These are phyloP conservation scores for Ommatoiulus sabulosus DNA, from an alignment of 2,888 invertebrate species.

Conservation along the genomic window DNA sequence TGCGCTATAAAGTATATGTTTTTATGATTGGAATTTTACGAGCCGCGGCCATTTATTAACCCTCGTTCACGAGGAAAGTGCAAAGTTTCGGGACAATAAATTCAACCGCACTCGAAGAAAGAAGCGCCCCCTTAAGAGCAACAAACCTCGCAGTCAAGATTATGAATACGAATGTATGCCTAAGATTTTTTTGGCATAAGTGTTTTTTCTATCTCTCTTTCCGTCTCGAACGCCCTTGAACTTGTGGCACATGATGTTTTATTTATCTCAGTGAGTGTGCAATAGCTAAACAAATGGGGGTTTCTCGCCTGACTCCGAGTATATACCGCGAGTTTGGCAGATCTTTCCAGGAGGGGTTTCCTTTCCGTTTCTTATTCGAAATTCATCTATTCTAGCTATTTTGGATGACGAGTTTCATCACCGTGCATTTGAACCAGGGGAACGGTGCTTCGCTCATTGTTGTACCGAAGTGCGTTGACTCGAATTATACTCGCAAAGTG, in stretches of 20 bases:
- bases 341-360: constrained; percentile 23
- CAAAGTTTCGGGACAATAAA: neutral
- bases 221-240: neutral
- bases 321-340: neutral
- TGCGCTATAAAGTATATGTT: neutral
- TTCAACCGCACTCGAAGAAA: neutral
- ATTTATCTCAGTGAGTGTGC: constrained; percentile 1
- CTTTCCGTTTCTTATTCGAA: constrained; percentile 25
- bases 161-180: neutral
- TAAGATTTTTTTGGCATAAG: neutral
- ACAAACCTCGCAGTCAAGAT: neutral
- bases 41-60: neutral
- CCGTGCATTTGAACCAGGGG: neutral
- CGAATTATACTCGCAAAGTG: neutral
- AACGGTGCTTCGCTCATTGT: neutral
- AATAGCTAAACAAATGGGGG: neutral
- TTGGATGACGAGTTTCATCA: constrained; percentile 4
- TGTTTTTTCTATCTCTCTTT: neutral
- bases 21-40: neutral
- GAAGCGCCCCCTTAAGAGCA: neutral
- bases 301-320: neutral
- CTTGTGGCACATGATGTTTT: constrained; percentile 15
- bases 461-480: constrained; percentile 5
- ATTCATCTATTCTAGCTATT: constrained; percentile 43
- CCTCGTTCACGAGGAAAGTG: neutral